Evolutionary conservation across 2,888 invertebrate species (phyloP), one percentile per base, ranked within the genome.

Genomic region (Eupithecia subfuscata): DNA sequence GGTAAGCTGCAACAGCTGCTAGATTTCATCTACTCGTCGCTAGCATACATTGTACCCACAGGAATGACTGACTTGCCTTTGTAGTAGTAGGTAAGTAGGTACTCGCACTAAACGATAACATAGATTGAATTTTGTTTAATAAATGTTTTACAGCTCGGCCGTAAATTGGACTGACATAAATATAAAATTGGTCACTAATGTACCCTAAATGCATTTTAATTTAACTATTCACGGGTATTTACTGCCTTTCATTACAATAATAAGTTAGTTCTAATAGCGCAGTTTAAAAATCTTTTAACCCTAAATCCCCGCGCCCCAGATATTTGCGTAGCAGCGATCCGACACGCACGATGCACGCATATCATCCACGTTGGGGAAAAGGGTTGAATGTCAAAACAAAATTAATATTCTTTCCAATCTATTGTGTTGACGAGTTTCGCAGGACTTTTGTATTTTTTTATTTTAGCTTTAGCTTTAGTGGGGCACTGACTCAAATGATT

Each of bases 321-420:
- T 52, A 52, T 52, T 52, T 52, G 52, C n/a, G 52, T 22, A 52
- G 22, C 56, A 3, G 56, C 56, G 56, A 56, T 22, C 56, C 56
- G 56, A 11, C 22, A 22, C 56, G 56, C 52, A n/a, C n/a, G 22
- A n/a, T n/a, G 52, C 52, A n/a, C 52, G 22, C 56, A 22, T 56
- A 52, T 52, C 52, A 52, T 22, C 11, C 56, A 56, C 56, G 56
- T 12, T 22, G 56, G 56, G 52, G 52, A 22, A 14, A 60, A 60
- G 60, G 60, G 60, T 25, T 60, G 60, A n/a, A 60, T 60, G 25
- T 60, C 60, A 60, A 60, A 60, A 60, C 60, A 60, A 25, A 25
- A 60, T 60, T 60, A 60, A 60, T 60, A 60, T 60, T 60, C 12
- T 25, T 60, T 60, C 6, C 12, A 56, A 56, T 60, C 14, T 25